Percentiles rank a stretch among this genome's conserved stretches.
These are phyloP conservation scores for Acleris laterana DNA, from an alignment of 2,888 invertebrate genomes.

Conservation along the genomic window DNA sequence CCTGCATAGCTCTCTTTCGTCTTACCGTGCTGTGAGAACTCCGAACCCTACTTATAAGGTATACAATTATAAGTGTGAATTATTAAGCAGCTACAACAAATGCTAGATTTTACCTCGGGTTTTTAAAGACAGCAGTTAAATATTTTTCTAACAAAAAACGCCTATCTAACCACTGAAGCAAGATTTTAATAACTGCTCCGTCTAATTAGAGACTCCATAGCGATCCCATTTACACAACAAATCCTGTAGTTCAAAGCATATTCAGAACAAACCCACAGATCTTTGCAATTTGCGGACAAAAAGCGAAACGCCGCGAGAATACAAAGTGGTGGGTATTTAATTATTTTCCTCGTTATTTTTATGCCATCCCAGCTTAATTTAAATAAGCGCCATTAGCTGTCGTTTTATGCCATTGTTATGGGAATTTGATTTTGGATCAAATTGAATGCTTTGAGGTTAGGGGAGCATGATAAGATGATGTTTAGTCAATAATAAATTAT, in stretches of 20 bases:
- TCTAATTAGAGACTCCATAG: background rate
- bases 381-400: constrained; percentile 36
- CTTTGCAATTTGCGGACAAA: constrained; percentile 67
- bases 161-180: too few relatives aligned
- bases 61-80: too few relatives aligned
- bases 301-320: constrained; percentile 59
- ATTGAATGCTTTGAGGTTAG: constrained; percentile 9
- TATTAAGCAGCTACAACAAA: too few relatives aligned
- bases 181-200: too few relatives aligned
- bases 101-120: too few relatives aligned
- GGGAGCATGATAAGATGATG: constrained; percentile 27
- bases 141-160: too few relatives aligned
- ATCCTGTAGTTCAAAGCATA: constrained; percentile 43
- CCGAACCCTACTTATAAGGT: too few relatives aligned
- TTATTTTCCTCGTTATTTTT: constrained; percentile 57
- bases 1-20: too few relatives aligned
- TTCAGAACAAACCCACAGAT: constrained; percentile 56
- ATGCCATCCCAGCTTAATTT: constrained; percentile 31
- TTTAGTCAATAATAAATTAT: background rate
- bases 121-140: too few relatives aligned
- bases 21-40: too few relatives aligned
- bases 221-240: constrained; percentile 39
- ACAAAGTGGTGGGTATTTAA: constrained; percentile 64
- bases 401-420: constrained; percentile 28
- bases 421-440: constrained; percentile 29